phyloP scores from a whole-genome alignment of 2,113 vertebrate genomes.

The Heteronetta atricapilla region DNA sequence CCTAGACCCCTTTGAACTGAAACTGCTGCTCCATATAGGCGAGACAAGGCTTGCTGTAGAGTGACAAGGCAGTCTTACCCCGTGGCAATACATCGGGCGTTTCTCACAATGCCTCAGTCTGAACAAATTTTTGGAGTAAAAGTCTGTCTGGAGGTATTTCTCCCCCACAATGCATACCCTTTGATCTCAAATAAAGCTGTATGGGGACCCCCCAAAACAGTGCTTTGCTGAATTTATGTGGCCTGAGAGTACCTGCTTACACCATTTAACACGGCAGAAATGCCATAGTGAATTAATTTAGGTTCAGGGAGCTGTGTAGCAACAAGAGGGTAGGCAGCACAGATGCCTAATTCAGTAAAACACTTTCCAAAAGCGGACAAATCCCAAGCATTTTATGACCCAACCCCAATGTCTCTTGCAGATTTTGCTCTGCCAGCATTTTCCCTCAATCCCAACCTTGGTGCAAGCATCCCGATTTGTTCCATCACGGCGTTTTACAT shows the following conservation, averaged over 20 bases:
- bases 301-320: constrained; percentile 4
- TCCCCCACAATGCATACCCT: constrained; percentile 24
- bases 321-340: background rate
- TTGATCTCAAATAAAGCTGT: constrained; percentile 51
- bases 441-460: background rate
- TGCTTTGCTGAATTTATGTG: constrained; percentile 55
- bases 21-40: constrained; percentile 34
- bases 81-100: constrained; percentile 13
- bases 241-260: constrained; percentile 38
- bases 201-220: constrained; percentile 11
- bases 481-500: background rate
- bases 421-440: background rate
- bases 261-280: constrained; percentile 51
- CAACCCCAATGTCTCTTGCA: background rate
- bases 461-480: background rate
- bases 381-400: background rate
- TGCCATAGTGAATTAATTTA: constrained; percentile 49
- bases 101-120: constrained; percentile 16
- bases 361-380: background rate
- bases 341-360: constrained; percentile 22
- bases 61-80: constrained; percentile 45
- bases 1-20: constrained; percentile 64
- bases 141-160: constrained; percentile 49
- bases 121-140: constrained; percentile 44
- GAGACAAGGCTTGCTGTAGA: constrained; percentile 28